Conservation (phyloP, 2,797 vertebrate genomes). For the Toxotes lorentzi region DNA sequence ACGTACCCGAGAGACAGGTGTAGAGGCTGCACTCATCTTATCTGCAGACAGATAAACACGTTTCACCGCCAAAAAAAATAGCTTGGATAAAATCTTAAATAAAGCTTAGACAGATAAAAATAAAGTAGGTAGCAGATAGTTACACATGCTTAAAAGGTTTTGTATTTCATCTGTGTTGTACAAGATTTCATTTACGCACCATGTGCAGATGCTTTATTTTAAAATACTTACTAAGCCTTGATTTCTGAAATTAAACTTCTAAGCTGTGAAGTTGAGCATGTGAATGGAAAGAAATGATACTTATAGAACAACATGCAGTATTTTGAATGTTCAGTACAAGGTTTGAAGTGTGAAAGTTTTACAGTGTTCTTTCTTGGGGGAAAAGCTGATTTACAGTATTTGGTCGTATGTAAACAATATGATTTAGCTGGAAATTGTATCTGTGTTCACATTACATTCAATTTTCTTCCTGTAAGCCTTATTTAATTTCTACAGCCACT, state of each 20-base stretch:
- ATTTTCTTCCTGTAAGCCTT: neutral
- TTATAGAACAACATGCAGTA: neutral
- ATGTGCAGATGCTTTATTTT: neutral
- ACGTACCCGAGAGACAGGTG: constrained; percentile 77
- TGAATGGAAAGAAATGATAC: neutral
- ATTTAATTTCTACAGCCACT: neutral
- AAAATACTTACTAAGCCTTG: neutral
- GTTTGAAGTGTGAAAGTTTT: too few species aligned
- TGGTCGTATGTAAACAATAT: neutral
- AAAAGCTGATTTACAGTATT: neutral
- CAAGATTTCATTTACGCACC: neutral
- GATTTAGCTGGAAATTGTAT: neutral
- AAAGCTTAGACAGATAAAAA: neutral
- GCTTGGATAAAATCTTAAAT: neutral
- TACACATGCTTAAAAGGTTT: neutral
- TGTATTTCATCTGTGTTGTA: neutral
- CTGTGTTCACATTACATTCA: neutral
- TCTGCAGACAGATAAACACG: constrained; percentile 24
- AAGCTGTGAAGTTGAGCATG: neutral
- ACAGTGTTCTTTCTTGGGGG: neutral
- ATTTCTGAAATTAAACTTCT: neutral
- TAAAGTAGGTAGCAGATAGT: neutral
- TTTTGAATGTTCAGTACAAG: neutral
- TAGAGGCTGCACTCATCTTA: constrained; percentile 82
- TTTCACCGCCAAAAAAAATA: neutral